Evolutionary conservation across 92 coral and sea anemone species (phyloP).

Genomic region (Scolanthus callimorphus): DNA sequence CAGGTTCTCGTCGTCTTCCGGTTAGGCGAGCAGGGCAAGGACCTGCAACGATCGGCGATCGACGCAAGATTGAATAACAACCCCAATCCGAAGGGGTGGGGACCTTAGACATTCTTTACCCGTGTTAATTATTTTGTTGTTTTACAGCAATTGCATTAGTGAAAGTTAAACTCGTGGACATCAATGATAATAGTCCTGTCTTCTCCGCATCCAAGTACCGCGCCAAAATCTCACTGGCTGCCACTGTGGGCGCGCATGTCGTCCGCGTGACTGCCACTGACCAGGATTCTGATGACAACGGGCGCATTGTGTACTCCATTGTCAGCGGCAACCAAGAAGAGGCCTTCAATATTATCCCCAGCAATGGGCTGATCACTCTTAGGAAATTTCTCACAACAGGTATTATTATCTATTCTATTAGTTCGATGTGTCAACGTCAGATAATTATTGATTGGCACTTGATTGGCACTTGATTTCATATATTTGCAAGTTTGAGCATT

Average conservation of each 20-base stretch:
- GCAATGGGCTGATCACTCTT: constrained; percentile 70
- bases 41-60: no score
- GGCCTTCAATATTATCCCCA: constrained; percentile 61
- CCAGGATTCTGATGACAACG: constrained; percentile 58
- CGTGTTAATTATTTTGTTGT: background rate
- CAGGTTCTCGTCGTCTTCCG: no score
- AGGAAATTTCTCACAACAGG: constrained; percentile 64
- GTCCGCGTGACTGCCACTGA: constrained; percentile 81
- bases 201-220: constrained; percentile 69
- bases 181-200: constrained; percentile 58
- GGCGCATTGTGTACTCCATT: constrained; percentile 48
- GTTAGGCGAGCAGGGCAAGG: no score
- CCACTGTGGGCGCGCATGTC: constrained; percentile 41
- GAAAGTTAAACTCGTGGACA: constrained; percentile 46
- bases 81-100: no score
- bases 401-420: no score
- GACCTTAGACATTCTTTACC: no score
- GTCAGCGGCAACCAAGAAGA: constrained; percentile 63
- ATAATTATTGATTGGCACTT: no score
- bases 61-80: no score
- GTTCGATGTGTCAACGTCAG: no score
- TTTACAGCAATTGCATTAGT: constrained; percentile 59
- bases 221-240: constrained; percentile 68
- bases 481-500: no score
- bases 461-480: no score